Percentiles rank a stretch among this genome's conserved stretches.
Conservation (phyloP, 2,888 invertebrate species). For the Odiellus spinosus region DNA sequence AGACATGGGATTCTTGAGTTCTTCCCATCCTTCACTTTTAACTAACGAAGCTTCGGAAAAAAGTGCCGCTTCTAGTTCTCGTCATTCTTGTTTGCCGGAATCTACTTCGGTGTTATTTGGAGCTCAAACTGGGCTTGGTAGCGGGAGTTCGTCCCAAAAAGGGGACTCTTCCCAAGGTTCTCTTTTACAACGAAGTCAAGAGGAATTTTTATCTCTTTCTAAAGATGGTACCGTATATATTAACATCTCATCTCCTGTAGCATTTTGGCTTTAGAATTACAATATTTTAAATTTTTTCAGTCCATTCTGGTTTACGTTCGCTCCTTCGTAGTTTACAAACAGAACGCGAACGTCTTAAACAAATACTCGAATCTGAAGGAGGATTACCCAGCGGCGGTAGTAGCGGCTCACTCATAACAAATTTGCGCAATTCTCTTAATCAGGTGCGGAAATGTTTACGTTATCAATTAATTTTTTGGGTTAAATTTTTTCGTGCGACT, state of each 20-base stretch:
- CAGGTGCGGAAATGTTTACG: slow-evolving; percentile 20
- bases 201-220: slow-evolving; percentile 48
- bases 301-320: slow-evolving; percentile 36
- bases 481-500: not conserved
- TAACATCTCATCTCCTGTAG: no score
- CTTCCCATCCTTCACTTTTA: slow-evolving; percentile 30
- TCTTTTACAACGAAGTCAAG: slow-evolving; percentile 9
- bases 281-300: no score
- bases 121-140: no score
- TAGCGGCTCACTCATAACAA: slow-evolving; percentile 15
- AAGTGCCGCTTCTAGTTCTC: slow-evolving; percentile 1
- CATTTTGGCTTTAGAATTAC: no score
- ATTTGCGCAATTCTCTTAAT: slow-evolving; percentile 21
- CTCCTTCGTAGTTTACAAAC: slow-evolving; percentile 26
- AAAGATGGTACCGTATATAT: slow-evolving; percentile 45
- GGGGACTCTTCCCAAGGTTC: no score
- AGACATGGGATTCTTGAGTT: slow-evolving; percentile 23
- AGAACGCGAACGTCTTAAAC: slow-evolving; percentile 46
- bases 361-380: slow-evolving; percentile 39
- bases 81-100: slow-evolving; percentile 23
- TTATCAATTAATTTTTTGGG: slow-evolving; percentile 1
- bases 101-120: slow-evolving; percentile 8
- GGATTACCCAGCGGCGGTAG: slow-evolving; percentile 19
- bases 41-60: slow-evolving; percentile 17
- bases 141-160: no score